A percentile compares a stretch with the other conserved stretches of the same genome.
Evolutionary conservation across 1,140 invertebrate species (phyloP).

Genomic region (Pararge aegeria): DNA sequence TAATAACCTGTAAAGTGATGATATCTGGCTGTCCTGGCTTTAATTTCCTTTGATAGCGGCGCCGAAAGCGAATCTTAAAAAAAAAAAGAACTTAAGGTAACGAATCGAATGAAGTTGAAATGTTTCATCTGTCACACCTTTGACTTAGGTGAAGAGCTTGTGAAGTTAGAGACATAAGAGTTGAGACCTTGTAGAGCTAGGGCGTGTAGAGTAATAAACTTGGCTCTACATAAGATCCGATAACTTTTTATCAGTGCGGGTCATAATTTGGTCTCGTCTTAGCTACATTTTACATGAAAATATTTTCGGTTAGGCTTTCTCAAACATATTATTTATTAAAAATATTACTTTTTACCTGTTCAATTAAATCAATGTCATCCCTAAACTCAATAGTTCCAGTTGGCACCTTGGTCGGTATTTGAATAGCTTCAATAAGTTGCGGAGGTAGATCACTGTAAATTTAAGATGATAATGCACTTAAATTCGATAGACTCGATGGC

Average conservation of each 20-base stretch:
- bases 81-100: not conserved
- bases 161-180: no score
- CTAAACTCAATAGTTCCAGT: slow-evolving; percentile 66
- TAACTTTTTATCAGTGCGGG: no score
- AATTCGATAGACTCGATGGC: no score
- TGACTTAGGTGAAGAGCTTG: no score
- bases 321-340: no score
- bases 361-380: slow-evolving; percentile 70
- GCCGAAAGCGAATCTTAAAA: slow-evolving; percentile 79
- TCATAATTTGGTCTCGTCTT: no score
- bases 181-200: no score
- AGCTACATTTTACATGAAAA: no score
- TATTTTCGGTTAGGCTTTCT: no score
- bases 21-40: slow-evolving; percentile 76
- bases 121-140: no score
- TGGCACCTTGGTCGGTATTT: slow-evolving; percentile 54
- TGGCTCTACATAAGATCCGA: no score
- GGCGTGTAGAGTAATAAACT: no score
- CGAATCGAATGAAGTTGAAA: not conserved
- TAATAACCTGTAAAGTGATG: slow-evolving; percentile 80
- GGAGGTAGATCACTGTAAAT: slow-evolving; percentile 54
- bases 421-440: slow-evolving; percentile 48
- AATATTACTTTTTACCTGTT: slow-evolving; percentile 55
- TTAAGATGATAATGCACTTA: not conserved
- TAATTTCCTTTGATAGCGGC: slow-evolving; percentile 80